Base-by-base conservation (phyloP, 2,888 invertebrate genomes). In the Apoda limacodes region DNA sequence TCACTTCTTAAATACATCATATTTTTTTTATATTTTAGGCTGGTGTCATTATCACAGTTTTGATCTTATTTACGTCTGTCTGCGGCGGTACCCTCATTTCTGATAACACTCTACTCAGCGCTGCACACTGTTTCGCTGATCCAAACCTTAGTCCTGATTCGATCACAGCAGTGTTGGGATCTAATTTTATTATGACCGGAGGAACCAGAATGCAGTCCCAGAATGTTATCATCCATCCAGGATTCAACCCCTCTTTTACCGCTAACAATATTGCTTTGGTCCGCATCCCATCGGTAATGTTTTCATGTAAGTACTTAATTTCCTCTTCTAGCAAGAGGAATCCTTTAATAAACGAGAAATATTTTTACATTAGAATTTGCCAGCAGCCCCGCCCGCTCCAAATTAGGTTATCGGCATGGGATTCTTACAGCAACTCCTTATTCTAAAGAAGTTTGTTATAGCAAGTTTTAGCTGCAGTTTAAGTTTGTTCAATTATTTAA, bases 181-280 rank as follows among this genome's bases (percentile, higher is more conserved):
- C 61, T 20, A 55, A 50, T 33, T 28, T 49, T 1, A 46, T 65
- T 5, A 60, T 60, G 40, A 37, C 46, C 26, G 64, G 61, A 1
- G 65, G 64, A 5, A 50, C 45, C n/a, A 47, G 64, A 11, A 29
- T 55, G 7, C 35, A 40, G 2, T 45, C 50, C 3, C 47, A 27
- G 13, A 32, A 46, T 4, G 42, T 55, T 2, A 42, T 39, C 3
- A 25, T 50, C 17, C 48, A 55, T 25, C 48, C 52, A 6, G 52
- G 45, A 3, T 66, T 50, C 31, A 56, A 55, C 26, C 56, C 62
- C 1, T 31, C 21, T 13, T 53, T 46, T 6, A 32, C 42, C 11
- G 51, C 45, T 9, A 61, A 64, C 31, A 63, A 67, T 33, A 35
- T 67, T 5, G 62, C 60, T 28, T 28, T 62, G 13, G 4, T 60